Percentiles rank a stretch among this genome's conserved stretches.
phyloP scores from a whole-genome alignment of 2,113 vertebrate genomes.

The Cyphomyrus discorhynchus region DNA sequence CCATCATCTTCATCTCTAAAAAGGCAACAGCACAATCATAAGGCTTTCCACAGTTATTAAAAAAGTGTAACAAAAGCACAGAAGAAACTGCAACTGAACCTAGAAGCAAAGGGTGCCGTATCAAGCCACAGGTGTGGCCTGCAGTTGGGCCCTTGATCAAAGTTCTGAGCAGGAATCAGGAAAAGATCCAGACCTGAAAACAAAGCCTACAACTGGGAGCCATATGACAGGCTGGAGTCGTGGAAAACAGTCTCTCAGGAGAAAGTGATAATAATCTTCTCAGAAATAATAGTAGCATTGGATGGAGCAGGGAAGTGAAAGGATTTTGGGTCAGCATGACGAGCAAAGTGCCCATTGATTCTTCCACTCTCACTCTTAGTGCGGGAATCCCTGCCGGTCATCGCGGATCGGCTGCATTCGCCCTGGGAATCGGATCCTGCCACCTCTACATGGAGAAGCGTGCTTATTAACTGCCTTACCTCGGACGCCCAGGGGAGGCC shows the following conservation, averaged over 20 bases:
- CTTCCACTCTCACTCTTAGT: not conserved
- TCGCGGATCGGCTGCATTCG: not conserved
- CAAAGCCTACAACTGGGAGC: not conserved
- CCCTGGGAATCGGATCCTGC: not conserved
- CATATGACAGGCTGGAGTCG: not conserved
- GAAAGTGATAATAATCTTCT: not conserved
- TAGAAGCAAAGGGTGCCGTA: not conserved
- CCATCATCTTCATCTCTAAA: not conserved
- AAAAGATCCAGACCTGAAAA: not conserved
- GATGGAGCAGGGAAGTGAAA: not conserved
- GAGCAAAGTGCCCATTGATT: not conserved
- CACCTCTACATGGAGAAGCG: not conserved
- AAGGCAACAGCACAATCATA: not conserved
- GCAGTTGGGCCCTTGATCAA: not conserved
- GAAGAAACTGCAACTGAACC: not conserved
- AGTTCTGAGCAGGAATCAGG: not conserved
- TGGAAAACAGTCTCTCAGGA: not conserved
- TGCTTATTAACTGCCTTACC: slow-evolving; percentile 2
- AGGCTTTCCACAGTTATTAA: not conserved
- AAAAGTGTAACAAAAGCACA: not conserved
- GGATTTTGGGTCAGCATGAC: slow-evolving; percentile 43
- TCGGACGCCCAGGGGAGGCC: slow-evolving; percentile 32
- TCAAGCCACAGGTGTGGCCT: not conserved
- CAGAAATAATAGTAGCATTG: not conserved
- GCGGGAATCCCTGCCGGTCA: not conserved